Evolutionary conservation across 2,888 invertebrate genomes (phyloP).

Genomic region (Melieria crassipennis): DNA sequence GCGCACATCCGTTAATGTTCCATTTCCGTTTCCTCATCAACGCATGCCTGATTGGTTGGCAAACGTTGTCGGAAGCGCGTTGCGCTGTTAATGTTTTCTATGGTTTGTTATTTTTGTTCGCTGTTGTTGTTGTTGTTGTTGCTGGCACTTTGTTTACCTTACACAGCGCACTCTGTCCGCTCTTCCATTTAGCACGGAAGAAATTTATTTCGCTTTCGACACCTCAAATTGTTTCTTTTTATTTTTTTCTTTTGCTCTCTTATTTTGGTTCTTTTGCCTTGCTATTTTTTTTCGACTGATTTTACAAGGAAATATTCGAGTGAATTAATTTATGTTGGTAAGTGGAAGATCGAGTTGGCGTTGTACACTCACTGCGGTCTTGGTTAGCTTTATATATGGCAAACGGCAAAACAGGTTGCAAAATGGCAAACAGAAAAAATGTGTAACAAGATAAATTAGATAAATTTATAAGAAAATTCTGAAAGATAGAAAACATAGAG

Average conservation of each 20-base stretch:
- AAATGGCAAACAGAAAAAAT: too few species aligned
- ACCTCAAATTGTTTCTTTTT: slow-evolving; percentile 31
- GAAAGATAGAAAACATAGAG: too few species aligned
- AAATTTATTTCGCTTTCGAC: slow-evolving; percentile 45
- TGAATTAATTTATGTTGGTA: too few species aligned
- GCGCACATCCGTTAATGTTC: slow-evolving; percentile 48
- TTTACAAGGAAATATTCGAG: too few species aligned
- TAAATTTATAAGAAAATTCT: too few species aligned
- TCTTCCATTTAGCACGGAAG: neutral
- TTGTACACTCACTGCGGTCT: too few species aligned
- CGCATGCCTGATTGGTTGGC: slow-evolving; percentile 19
- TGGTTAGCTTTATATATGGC: too few species aligned
- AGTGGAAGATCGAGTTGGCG: too few species aligned
- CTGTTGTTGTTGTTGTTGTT: slow-evolving; percentile 6
- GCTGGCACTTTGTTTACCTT: neutral
- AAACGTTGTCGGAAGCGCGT: neutral
- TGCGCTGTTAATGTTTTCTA: neutral
- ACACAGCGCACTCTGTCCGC: neutral
- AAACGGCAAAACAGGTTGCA: too few species aligned
- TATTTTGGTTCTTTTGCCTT: neutral
- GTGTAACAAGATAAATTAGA: too few species aligned
- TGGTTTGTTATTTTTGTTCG: neutral
- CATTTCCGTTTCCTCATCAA: slow-evolving; percentile 53
- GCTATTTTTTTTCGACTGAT: neutral
- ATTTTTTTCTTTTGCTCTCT: neutral